These are phyloP conservation scores for Octonoba sinensis DNA, from an alignment of 2,888 invertebrate species.

Conservation along the genomic window DNA sequence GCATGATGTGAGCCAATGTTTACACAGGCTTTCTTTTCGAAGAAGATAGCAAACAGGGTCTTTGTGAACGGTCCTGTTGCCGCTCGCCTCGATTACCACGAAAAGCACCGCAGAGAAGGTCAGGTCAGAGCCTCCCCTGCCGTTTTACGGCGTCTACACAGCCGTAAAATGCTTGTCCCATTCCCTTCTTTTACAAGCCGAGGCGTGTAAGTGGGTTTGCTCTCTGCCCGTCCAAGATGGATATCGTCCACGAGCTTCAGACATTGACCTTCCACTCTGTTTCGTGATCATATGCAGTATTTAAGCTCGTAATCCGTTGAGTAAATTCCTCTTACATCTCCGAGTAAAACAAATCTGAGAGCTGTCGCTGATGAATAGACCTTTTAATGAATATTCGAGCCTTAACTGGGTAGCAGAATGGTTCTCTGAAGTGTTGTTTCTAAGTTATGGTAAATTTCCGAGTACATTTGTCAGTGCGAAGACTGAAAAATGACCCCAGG, in stretches of 20 bases:
- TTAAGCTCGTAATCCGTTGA: too few relatives aligned
- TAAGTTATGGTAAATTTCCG: too few relatives aligned
- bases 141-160: constrained; percentile 37
- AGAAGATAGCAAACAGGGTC: constrained; percentile 54
- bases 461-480: too few relatives aligned
- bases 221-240: constrained; percentile 3
- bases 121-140: constrained; percentile 52
- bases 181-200: constrained; percentile 31
- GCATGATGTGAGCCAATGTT: constrained; percentile 33
- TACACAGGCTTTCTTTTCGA: constrained; percentile 51
- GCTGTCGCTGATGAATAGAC: too few relatives aligned
- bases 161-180: constrained; percentile 46
- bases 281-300: too few relatives aligned
- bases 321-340: too few relatives aligned
- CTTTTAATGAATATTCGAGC: too few relatives aligned
- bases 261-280: too few relatives aligned
- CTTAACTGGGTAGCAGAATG: too few relatives aligned
- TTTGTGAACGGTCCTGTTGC: constrained; percentile 11
- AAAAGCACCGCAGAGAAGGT: constrained; percentile 29
- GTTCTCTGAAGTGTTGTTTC: too few relatives aligned
- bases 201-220: constrained; percentile 18
- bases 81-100: constrained; percentile 24
- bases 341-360: too few relatives aligned
- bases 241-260: constrained; percentile 12
- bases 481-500: too few relatives aligned